Evolutionary conservation across 64 coral and sea anemone genomes (phyloP), one percentile per base, ranked within the genome.

Genomic region (Montipora cactus): DNA sequence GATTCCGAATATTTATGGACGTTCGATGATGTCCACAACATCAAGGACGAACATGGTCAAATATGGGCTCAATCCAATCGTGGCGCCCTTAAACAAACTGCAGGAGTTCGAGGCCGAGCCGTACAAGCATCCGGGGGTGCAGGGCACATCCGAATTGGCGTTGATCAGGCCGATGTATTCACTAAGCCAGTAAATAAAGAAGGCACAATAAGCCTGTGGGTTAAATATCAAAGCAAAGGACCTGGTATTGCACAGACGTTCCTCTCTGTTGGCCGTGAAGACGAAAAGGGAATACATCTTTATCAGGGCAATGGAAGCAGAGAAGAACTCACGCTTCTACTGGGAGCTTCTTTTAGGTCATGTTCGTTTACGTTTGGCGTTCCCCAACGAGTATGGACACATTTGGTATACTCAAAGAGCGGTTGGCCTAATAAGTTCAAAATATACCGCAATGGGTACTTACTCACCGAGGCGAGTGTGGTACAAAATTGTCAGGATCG

Each of bases 381-480:
- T 74, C 71, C 71, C 37, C 71, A 74, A 8, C 71, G 71, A 79
- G 55, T 90, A 1, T 90, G 89, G 89, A 62, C 76, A 45, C 77
- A 90, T 44, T 7, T 90, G 14, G 77, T 80, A 50, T 79, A 80
- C 44, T 68, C 89, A 69, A 5, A 19, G n/a, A 16, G 5, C 67
- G 37, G 20, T 28, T 5, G 23, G 10, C 19, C 37, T 20, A 8
- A 7, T 8, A 4, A 5, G 8, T 7, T 74, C n/a, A 44, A 25
- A 37, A 11, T 74, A 8, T 74, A 74, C 37, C 71, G 71, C 10
- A 22, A 74, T 9, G 71, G 71, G 10, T 28, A 74, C 5, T 4
- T 25, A 22, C 18, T 11, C 71, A 19, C 37, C 37, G 37, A 37
- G 37, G 37, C 71, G 71, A 6, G 3, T 74, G 23, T 74, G 71